Base-by-base conservation (phyloP, 1,140 invertebrate species). In the Micrasema minimum region DNA sequence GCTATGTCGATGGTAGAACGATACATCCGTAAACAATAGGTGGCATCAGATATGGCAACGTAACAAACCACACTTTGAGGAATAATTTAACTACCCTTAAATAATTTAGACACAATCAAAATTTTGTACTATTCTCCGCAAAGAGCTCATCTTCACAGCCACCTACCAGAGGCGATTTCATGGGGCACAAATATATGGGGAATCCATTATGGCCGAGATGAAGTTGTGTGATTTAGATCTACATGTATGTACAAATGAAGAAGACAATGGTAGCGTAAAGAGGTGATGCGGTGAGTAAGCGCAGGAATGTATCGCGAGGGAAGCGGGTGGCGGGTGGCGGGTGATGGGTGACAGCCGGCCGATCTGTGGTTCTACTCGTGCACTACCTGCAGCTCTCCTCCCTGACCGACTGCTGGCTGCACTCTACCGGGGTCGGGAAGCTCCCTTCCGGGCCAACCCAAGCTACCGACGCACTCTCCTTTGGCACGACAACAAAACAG, bases 91-190 rank as follows among this genome's bases (percentile, higher is more conserved):
- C 62, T 75, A 71, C 53, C 55, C 69, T 66, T 71, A 71, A 67
- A 74, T 75, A 75, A 74, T 71, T 71, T 71, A 75, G 73, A 75
- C 69, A 75, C 73, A 72, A 69, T 74, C 26, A 61, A 71, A 66
- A 50, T 71, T 75, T 75, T 75, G 73, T 75, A 75, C 73, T 75
- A 62, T 75, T 72, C 53, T 61, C 46, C 43, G 51, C 26, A 57
- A 67, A 55, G 46, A 57, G 37, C n/a, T 59, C 14, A 64, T 64
- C 23, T 64, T 64, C 59, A 46, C 43, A 64, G 59, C 43, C 59
- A 57, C 20, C 35, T 18, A 43, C 38, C 14, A 41, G 31, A 26
- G 22, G 14, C 2, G 22, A 31, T 31, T 31, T 7, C 26, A 31
- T 4, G 26, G 26, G 26, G 26, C 26, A 7, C 26, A 31, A 31